Base-by-base conservation (phyloP, 53 echinoderm and acorn worm genomes). In the Mesocentrotus franciscanus region DNA sequence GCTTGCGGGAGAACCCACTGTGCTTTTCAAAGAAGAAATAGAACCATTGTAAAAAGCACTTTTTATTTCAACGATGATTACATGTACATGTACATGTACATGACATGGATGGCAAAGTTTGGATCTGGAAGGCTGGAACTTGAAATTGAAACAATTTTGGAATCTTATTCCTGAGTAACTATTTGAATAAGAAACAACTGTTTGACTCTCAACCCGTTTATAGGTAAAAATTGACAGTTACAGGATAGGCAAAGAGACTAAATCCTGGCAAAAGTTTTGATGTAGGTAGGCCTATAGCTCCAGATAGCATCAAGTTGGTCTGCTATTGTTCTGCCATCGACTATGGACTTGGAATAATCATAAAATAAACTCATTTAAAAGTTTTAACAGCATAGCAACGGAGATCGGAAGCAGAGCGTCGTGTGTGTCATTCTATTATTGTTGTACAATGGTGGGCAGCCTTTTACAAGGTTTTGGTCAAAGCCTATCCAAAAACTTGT, bases 401-500 rank as follows among this genome's bases (percentile, higher is more conserved):
- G 76, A 76, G 33, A 30, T 76, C 76, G 10, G 11, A 27, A 76
- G 42, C 18, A 42, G 42, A 39, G 22, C 42, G 36, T 74, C 32
- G 74, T 30, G 74, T 30, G 74, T 29, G 74, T 81, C 36, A 15
- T 16, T 39, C 42, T 42, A 33, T 81, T 81, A 39, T 81, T 42
- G 42, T 81, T 81, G 20, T 74, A 12, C 74, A 4, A 81, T 20
- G 81, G 36, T 39, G 36, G 81, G 9, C 81, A 39, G 42, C 36
- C 18, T 81, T 81, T 18, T 8, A 81, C 42, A 81, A 81, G 81
- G 81, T 42, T 42, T 81, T 36, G 81, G 81, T 81, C 81, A 81
- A 81, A 36, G 81, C 12, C 8, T 22, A 17, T 42, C 8, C 42
- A 39, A 15, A 81, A 10, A 36, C 17, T 36, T 42, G 42, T 36